Evolutionary conservation across 2,797 vertebrate species (phyloP), one percentile per base, ranked within the genome.

Genomic region (Scomberomorus guttatus): DNA sequence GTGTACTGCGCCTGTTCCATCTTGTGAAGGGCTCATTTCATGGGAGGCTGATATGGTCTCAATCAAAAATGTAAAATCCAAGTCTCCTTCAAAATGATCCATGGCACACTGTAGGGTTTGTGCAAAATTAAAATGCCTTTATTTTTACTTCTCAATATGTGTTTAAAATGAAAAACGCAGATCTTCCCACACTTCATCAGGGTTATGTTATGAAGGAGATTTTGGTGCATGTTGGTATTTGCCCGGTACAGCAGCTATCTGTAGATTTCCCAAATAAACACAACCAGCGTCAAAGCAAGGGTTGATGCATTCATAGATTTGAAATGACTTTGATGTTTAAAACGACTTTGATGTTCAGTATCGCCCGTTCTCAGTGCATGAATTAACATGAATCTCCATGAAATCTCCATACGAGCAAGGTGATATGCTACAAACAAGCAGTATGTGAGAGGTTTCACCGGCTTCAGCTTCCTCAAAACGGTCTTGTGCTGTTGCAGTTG

Each of bases 341-440:
- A 72, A 79, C 52, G 10, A 77, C 72, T 85, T 76, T 72, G 68
- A 84, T 85, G 80, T 77, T 83, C 67, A 80, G 18, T 71, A 48
- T 86, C 60, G 67, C 15, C 14, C 59, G 62, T 81, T 81, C 66
- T 79, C 57, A 44, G 74, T 72, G 84, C 87, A 88, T 90, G 81
- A 80, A 85, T 90, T 83, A 48, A 77, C 80, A 87, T 73, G 76
- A 82, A 87, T 88, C 75, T 88, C 29, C 80, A 87, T 73, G 78
- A 82, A 82, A 87, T 88, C 75, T 88, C 29, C 80, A 80, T 77
- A 74, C 70, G 70, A 91, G 83, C 79, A 78, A 87, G 79, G 79
- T 75, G 83, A 81, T 60, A 89, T 84, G 86, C 82, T 88, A 81
- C 78, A 90, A 90, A 84, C 80, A 80, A 80, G 79, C 82, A 80